Conservation (phyloP, 2,113 vertebrate genomes). For the Garra rufa region DNA sequence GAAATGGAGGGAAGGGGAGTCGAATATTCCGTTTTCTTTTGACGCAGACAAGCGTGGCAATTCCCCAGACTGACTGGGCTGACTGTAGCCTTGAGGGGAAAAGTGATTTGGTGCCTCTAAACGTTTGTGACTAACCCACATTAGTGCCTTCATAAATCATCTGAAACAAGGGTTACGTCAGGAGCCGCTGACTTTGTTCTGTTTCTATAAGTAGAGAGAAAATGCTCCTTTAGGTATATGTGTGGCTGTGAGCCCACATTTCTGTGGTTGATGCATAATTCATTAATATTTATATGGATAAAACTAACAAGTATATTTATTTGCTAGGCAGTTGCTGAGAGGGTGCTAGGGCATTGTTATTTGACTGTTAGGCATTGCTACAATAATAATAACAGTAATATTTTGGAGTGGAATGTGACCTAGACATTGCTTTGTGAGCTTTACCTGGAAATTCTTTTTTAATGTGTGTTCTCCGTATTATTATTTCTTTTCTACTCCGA, state of each 20-base stretch:
- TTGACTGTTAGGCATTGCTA: no score
- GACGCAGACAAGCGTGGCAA: constrained; percentile 41
- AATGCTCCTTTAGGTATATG: not conserved
- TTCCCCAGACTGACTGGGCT: constrained; percentile 53
- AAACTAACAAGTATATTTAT: not conserved
- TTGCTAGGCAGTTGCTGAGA: not conserved
- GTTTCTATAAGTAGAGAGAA: not conserved
- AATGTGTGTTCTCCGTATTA: not conserved
- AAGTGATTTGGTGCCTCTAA: constrained; percentile 68
- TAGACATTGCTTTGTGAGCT: not conserved
- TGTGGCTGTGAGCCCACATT: not conserved
- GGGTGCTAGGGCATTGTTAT: not conserved
- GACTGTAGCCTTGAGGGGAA: constrained; percentile 60
- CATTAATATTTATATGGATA: not conserved
- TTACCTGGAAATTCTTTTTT: not conserved
- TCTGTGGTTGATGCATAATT: not conserved
- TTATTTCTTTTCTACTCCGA: not conserved
- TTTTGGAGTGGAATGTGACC: not conserved
- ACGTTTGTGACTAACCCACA: constrained; percentile 68
- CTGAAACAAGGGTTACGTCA: constrained; percentile 72
- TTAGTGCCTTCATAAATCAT: constrained; percentile 70
- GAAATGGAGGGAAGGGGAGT: constrained; percentile 58
- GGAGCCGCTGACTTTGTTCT: constrained; percentile 51
- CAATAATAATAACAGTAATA: no score
- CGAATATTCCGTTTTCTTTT: constrained; percentile 60